A percentile compares a stretch with the other conserved stretches of the same genome.
Evolutionary conservation across 2,797 vertebrate species (phyloP).

Genomic region (Eospalax fontanierii): DNA sequence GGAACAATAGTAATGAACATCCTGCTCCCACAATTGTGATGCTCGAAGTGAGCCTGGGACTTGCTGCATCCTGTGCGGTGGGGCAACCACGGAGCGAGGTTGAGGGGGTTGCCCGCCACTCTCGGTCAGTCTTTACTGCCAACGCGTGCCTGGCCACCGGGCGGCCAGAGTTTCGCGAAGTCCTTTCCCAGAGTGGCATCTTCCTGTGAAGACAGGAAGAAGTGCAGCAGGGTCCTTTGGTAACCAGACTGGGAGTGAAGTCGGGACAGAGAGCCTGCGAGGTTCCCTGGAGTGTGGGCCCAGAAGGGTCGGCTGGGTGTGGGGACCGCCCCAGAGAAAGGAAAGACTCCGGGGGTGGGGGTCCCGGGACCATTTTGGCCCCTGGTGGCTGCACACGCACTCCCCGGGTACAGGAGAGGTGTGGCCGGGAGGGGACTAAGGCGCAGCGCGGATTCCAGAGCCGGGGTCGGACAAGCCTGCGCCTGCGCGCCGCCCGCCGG

Average conservation of each 20-base stretch:
- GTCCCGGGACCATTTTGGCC: not conserved
- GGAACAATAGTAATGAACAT: not conserved
- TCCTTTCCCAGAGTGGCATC: not conserved
- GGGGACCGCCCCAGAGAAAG: rapidly evolving
- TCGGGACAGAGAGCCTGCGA: no score
- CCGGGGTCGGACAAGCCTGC: not conserved
- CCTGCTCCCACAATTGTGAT: not conserved
- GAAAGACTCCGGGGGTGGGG: not conserved
- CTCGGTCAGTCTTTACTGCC: not conserved
- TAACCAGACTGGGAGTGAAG: not conserved
- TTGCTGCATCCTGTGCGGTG: not conserved
- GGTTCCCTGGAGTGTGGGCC: no score
- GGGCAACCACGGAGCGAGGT: not conserved
- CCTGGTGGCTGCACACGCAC: not conserved
- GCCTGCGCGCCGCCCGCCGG: not conserved
- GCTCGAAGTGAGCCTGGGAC: no score
- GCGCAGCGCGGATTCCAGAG: not conserved
- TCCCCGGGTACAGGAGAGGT: not conserved
- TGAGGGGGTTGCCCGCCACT: no score
- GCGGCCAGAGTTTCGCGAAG: not conserved
- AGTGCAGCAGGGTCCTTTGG: not conserved
- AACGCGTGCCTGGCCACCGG: not conserved
- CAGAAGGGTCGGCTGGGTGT: rapidly evolving
- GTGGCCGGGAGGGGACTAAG: not conserved
- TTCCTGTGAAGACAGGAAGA: not conserved